Conservation (phyloP, 2,113 vertebrate species). For the Myotis brandtii region DNA sequence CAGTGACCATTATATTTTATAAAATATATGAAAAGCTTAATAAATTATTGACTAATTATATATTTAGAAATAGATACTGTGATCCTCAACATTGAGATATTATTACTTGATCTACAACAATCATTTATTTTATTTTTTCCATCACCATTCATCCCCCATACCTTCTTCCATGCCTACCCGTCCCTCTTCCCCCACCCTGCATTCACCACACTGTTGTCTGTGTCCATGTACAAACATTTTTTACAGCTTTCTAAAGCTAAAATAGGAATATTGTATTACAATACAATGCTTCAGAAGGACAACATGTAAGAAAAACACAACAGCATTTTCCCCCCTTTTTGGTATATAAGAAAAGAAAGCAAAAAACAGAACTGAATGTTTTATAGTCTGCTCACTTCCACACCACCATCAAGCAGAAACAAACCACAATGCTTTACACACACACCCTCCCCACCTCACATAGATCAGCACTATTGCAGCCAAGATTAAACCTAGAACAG, state of each 20-base stretch:
- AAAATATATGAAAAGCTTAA: neutral
- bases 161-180: no score
- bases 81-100: neutral
- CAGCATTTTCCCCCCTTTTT: neutral
- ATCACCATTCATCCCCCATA: no score
- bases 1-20: neutral
- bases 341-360: neutral
- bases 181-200: no score
- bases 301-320: neutral
- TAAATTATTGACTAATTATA: neutral
- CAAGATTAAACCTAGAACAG: neutral
- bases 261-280: neutral
- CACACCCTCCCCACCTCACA: neutral
- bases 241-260: neutral
- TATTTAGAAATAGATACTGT: neutral
- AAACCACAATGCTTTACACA: neutral
- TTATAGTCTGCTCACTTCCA: neutral
- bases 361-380: neutral
- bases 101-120: neutral
- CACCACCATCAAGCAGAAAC: neutral
- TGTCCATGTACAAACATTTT: neutral
- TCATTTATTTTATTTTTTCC: neutral
- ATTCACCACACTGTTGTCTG: no score
- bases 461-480: neutral
- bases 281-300: neutral